Percentiles rank a stretch among this genome's conserved stretches.
Evolutionary conservation across 2,797 vertebrate species (phyloP).

Genomic region (Macropodus opercularis): DNA sequence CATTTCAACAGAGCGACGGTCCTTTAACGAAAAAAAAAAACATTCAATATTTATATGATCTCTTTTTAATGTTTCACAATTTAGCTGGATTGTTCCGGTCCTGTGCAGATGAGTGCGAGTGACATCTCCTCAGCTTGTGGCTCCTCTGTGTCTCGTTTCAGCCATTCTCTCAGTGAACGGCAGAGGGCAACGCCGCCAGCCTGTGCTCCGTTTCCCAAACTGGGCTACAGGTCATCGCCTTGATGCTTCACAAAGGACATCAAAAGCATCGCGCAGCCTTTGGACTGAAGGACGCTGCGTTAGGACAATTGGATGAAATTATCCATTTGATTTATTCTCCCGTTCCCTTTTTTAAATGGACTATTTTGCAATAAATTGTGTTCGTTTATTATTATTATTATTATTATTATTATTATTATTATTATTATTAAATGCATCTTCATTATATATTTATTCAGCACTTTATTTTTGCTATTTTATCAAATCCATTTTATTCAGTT

Average conservation of each 20-base stretch:
- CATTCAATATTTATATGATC: background rate
- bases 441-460: background rate
- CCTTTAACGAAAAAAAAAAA: background rate
- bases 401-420: background rate
- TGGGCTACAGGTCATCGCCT: constrained; percentile 70
- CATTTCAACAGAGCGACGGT: background rate
- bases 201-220: constrained; percentile 33
- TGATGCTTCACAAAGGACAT: constrained; percentile 57
- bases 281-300: constrained; percentile 14
- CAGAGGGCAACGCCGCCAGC: constrained; percentile 74
- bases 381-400: background rate
- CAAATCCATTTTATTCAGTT: no score
- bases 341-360: background rate
- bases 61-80: background rate
- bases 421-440: no score
- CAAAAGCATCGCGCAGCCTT: constrained; percentile 42
- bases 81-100: background rate
- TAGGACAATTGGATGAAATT: background rate
- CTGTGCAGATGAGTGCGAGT: background rate
- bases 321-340: background rate
- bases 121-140: background rate
- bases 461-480: background rate
- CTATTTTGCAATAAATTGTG: background rate
- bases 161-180: constrained; percentile 52
- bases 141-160: background rate